Base-by-base conservation (phyloP, 2,797 vertebrate genomes). In the Rhabdomys pumilio region DNA sequence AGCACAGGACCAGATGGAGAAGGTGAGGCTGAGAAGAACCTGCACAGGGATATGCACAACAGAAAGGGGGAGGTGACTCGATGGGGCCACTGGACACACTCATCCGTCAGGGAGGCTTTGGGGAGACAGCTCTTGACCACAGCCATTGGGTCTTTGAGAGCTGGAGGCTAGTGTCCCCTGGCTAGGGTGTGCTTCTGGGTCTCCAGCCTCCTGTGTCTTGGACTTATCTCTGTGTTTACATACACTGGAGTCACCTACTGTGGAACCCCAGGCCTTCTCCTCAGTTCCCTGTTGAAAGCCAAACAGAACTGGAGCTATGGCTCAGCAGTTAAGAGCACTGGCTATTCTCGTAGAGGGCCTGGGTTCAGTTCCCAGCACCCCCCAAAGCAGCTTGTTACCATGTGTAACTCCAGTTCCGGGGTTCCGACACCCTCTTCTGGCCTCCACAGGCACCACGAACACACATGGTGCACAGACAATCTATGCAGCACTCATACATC, bases 131-230 rank as follows among this genome's bases (percentile, higher is more conserved):
- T 41, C 61, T 57, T 6, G 31, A 34, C 72, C 1, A 0, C 11
- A 47, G 14, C 22, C 47, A 0, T 24, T 20, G 5, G 77, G 22
- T 53, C 65, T 13, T 72, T 31, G 57, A 67, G 20, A 38, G 5
- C 0, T 1, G 6, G 41, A 15, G 5, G 22, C 13, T 55, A 19
- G 47, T 11, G 50, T 38, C 47, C 34, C 47, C 34, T 17, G 63
- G 20, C 2, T 9, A 55, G 11, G 47, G 26, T 0, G 0, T 19
- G 50, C 34, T 12, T 6, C 79, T n/a, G 15, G n/a, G 9, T 38
- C 6, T 41, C 41, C 0, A 24, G 63, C 34, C 26, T 22, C 53
- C 73, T 93, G 34, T 20, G 29, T 1, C 24, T 31, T 26, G 44
- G 14, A 17, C 20, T 31, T 0, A 4, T 31, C 20, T 83, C 65